These are phyloP conservation scores for Procambarus clarkii DNA, from an alignment of 1,140 invertebrate species.

Conservation along the genomic window DNA sequence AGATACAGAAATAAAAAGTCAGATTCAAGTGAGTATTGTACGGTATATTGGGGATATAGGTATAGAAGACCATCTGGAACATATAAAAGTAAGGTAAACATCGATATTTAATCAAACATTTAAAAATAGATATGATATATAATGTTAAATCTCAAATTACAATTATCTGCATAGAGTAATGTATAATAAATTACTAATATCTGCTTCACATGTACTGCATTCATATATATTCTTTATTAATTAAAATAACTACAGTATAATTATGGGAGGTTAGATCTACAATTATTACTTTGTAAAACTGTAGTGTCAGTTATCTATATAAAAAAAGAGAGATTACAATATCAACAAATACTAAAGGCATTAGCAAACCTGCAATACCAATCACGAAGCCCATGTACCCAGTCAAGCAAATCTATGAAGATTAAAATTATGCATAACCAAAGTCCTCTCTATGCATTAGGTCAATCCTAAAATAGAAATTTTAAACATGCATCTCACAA, in stretches of 20 bases:
- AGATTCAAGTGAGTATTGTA: no score
- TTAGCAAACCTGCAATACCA: background rate
- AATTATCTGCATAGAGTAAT: no score
- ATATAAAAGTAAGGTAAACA: background rate
- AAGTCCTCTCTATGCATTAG: background rate
- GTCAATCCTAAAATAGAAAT: background rate
- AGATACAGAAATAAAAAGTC: no score
- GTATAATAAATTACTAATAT: background rate
- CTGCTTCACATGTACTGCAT: background rate
- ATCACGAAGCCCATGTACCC: background rate
- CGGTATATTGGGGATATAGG: background rate
- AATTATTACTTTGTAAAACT: background rate
- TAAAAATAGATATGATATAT: no score
- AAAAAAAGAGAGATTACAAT: background rate
- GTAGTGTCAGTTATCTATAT: background rate
- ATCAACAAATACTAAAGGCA: background rate
- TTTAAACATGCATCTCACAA: background rate
- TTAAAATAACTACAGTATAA: background rate
- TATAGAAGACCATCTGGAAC: no score
- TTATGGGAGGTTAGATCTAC: background rate
- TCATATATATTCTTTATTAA: background rate
- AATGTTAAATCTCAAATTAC: no score
- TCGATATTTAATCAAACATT: background rate
- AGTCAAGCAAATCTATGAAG: background rate
- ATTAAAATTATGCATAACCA: background rate